phyloP scores from a whole-genome alignment of 2,888 invertebrate species.

The Diarsia brunnea region DNA sequence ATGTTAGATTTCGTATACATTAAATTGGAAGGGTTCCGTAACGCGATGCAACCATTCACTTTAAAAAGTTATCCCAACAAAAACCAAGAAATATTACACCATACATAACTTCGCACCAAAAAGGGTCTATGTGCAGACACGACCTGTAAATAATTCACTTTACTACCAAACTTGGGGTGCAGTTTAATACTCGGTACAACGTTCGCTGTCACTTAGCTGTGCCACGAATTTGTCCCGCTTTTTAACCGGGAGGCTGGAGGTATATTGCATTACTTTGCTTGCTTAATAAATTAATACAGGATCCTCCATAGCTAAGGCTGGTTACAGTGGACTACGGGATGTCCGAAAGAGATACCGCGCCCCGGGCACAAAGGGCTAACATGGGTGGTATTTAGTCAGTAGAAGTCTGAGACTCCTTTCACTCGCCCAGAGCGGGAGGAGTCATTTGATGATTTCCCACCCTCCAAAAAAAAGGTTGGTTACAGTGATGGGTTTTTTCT shows the following conservation, averaged over 20 bases:
- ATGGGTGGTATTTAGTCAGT: too few relatives aligned
- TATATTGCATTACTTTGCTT: constrained; percentile 55
- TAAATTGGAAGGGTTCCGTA: background rate
- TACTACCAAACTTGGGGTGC: constrained; percentile 50
- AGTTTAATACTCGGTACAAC: constrained; percentile 50
- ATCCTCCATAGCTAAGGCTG: constrained; percentile 69
- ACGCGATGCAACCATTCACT: background rate
- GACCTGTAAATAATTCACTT: constrained; percentile 52
- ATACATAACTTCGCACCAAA: constrained; percentile 24
- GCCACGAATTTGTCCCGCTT: constrained; percentile 29
- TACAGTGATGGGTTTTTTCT: too few relatives aligned
- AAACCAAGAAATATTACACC: constrained; percentile 1
- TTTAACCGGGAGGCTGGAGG: constrained; percentile 12
- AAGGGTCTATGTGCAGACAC: constrained; percentile 15
- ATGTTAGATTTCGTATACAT: background rate
- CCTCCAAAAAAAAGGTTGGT: too few relatives aligned
- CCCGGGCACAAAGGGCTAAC: too few relatives aligned
- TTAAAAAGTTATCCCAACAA: constrained; percentile 1
- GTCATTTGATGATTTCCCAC: too few relatives aligned
- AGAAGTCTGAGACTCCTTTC: too few relatives aligned
- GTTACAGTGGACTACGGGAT: background rate
- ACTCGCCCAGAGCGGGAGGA: too few relatives aligned
- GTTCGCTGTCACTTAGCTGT: constrained; percentile 38
- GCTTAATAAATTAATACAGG: constrained; percentile 77
- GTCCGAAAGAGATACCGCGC: too few relatives aligned